These are phyloP conservation scores for Eonycteris spelaea DNA, from an alignment of 2,113 vertebrate species.

Conservation along the genomic window DNA sequence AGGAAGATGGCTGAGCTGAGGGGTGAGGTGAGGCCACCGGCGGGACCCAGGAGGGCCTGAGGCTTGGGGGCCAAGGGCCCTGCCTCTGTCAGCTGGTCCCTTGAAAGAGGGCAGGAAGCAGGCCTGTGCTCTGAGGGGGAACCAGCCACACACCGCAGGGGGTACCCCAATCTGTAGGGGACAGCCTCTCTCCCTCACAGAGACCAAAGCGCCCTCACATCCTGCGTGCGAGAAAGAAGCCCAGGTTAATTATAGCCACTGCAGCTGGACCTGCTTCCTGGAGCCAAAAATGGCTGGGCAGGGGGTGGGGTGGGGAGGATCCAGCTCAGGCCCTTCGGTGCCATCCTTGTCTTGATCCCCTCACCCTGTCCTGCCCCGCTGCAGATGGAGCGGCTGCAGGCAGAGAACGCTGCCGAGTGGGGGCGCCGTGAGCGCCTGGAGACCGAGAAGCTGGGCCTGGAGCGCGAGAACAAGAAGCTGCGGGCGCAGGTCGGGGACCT, in stretches of 20 bases:
- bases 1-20: constrained; percentile 96
- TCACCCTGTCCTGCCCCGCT: not conserved
- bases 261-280: constrained; percentile 69
- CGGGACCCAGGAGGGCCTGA: not conserved
- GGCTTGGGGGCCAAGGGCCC: not conserved
- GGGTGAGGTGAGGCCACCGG: constrained; percentile 85
- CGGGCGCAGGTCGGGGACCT: constrained; percentile 93
- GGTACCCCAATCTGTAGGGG: not conserved
- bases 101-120: not conserved
- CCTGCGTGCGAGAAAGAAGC: not conserved
- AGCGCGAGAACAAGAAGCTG: constrained; percentile 98
- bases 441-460: constrained; percentile 95
- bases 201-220: constrained; percentile 1
- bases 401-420: constrained; percentile 96
- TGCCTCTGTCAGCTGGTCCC: not conserved
- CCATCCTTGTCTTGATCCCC: not conserved
- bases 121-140: not conserved
- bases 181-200: not conserved
- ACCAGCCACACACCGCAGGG: not conserved
- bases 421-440: constrained; percentile 95
- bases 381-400: constrained; percentile 98
- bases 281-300: not conserved
- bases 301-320: not conserved
- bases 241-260: constrained; percentile 59
- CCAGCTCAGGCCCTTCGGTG: not conserved